phyloP scores from a whole-genome alignment of 2,113 vertebrate genomes.

The Grallaria varia region DNA sequence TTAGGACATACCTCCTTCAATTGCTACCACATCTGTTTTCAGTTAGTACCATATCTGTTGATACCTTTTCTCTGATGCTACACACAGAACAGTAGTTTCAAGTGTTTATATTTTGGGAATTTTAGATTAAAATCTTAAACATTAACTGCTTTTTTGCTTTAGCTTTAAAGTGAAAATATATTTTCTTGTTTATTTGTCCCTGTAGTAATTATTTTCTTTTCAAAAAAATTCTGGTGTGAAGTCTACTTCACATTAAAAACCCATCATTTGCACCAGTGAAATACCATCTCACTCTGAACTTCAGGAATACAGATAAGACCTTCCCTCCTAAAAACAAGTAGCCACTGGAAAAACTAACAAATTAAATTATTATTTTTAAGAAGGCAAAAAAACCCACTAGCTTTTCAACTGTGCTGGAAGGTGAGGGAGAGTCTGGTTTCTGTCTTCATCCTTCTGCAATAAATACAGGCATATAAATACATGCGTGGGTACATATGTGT shows the following conservation, averaged over 20 bases:
- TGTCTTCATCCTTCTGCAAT: background rate
- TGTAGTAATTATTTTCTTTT: background rate
- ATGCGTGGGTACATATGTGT: accelerated
- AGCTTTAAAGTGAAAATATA: background rate
- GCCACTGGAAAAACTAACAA: background rate
- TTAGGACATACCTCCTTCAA: background rate
- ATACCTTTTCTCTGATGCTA: background rate
- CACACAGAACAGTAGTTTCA: background rate
- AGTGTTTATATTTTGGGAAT: background rate
- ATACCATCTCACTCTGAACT: background rate
- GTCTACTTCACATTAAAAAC: background rate
- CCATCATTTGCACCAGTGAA: background rate
- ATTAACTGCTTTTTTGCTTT: background rate
- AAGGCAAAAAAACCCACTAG: background rate
- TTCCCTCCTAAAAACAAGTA: background rate
- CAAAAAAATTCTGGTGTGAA: background rate
- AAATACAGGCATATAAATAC: background rate
- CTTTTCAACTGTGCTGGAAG: background rate
- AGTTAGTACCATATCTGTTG: background rate
- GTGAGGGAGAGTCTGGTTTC: background rate
- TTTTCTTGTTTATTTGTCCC: background rate
- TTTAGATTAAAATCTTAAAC: background rate
- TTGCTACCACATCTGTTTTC: background rate
- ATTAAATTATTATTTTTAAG: too few relatives aligned
- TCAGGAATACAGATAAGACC: background rate